Evolutionary conservation across 2,113 vertebrate species (phyloP).

Genomic region (Cepphus grylle): DNA sequence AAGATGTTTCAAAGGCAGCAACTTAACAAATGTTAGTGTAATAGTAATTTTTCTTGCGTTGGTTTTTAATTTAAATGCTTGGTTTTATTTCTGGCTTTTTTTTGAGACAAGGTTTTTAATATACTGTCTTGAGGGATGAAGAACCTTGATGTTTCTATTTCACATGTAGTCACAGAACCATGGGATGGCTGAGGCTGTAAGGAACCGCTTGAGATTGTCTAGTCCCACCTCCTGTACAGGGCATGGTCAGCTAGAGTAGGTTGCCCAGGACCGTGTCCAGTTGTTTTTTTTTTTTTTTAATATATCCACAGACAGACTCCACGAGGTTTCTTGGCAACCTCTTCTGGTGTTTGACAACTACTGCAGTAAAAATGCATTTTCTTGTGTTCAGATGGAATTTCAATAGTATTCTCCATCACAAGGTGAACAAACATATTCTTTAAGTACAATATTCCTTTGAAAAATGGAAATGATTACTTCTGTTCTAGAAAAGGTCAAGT

Average conservation of each 20-base stretch:
- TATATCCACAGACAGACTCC: neutral
- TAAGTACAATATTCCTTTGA: neutral
- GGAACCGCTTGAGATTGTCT: neutral
- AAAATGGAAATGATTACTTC: neutral
- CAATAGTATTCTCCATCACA: neutral
- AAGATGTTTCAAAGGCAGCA: neutral
- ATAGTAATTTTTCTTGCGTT: neutral
- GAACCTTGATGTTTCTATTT: neutral
- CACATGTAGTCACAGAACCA: neutral
- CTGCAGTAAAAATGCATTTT: neutral
- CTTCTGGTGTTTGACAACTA: neutral
- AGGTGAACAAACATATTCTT: neutral
- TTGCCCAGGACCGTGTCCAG: fast-evolving
- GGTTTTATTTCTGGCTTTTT: neutral
- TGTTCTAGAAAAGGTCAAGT: neutral
- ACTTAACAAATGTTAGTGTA: neutral
- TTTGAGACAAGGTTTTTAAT: neutral
- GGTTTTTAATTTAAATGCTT: neutral
- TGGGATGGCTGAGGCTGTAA: neutral
- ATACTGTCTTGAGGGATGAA: neutral
- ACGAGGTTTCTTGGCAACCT: neutral
- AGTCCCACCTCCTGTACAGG: neutral
- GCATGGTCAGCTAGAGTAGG: neutral
- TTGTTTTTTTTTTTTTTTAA: neutral
- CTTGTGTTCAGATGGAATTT: neutral